Evolutionary conservation across 92 coral and sea anemone species (phyloP), one percentile per base, ranked within the genome.

Genomic region (Palythoa caribaeorum): DNA sequence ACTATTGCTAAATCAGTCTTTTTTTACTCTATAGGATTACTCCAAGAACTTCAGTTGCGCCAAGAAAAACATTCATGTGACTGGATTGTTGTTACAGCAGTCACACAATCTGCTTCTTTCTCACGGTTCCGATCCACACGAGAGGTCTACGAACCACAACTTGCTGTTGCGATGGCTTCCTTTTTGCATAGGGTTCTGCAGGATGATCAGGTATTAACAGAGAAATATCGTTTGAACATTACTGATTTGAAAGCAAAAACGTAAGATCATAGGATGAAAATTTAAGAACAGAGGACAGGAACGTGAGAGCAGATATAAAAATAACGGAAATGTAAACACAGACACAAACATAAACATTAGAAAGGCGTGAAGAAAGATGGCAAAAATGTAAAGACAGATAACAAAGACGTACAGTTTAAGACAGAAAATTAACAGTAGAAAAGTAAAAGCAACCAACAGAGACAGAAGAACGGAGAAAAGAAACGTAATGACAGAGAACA

Each of bases 71-170:
- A 68, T 13, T 65, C 59, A 6, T 81, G 86, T 51, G 86, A 81
- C 63, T 81, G 86, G 86, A 66, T 81, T 68, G 50, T 81, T 28
- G 62, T 81, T 74, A 65, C 86, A 28, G 86, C 76, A 17, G 86
- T 81, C 86, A 81, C 86, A 47, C 72, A 81, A 5, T 69, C 86
- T 6, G 36, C 76, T 48, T 28, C 75, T 17, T 66, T 65, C 13
- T 16, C 38, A 20, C 76, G 86, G 76, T 68, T 69, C 19, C 74
- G 76, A 12, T n/a, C 60, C 9, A 20, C 86, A 44, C 71, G 63
- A 44, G 60, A 81, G 44, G 50, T 21, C 21, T 38, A 81, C 5
- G 86, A 81, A 13, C 76, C 72, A 21, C 9, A 48, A 28, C 76
- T 81, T 3, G 86, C 86, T 17, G 74, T 71, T 16, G 57, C 53